Evolutionary conservation across 1,140 invertebrate species (phyloP), one percentile per base, ranked within the genome.

Genomic region (Philopotamus ludificatus): DNA sequence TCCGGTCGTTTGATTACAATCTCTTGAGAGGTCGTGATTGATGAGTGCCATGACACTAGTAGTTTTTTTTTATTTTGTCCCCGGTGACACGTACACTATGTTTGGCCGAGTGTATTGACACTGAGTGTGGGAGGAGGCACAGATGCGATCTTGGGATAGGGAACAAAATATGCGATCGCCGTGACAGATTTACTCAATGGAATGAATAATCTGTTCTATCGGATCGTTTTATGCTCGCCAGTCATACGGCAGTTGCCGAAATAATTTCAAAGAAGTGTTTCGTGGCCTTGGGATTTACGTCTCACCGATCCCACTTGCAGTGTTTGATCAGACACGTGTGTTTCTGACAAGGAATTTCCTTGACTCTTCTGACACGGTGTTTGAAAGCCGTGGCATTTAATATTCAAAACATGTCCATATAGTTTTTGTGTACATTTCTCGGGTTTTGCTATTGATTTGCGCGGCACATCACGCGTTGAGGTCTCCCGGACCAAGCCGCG

Each of bases 21-120:
- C 65, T 66, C 22, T 28, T 23, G 20, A 61, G 54, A 62, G 51
- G 42, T 41, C 28, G 65, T 66, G 65, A 66, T 66, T 66, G 65
- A 66, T 66, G 57, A 60, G 47, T 42, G 58, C 49, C 65, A 45
- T 66, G 65, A 66, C 65, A 66, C 60, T 61, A 50, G 28, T 54
- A 61, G 60, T 66, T 66, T 66, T 44, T 25, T 25, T 41, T 18
- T 44, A 12, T 21, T 18, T 21, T 20, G 54, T 42, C 28, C 53
- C 22, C 47, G 34, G 47, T 44, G 42, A 34, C 28, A 34, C 12
- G 28, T 34, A 12, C 44, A 15, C 44, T 47, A 20, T 47, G 44
- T 47, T 7, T 8, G 34, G n/a, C 34, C n/a, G n/a, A 39, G n/a
- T 47, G 18, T 16, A 47, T 47, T 47, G 44, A 47, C 44, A 47